Conservation (phyloP, 1,140 invertebrate species). For the Hirudo medicinalis region DNA sequence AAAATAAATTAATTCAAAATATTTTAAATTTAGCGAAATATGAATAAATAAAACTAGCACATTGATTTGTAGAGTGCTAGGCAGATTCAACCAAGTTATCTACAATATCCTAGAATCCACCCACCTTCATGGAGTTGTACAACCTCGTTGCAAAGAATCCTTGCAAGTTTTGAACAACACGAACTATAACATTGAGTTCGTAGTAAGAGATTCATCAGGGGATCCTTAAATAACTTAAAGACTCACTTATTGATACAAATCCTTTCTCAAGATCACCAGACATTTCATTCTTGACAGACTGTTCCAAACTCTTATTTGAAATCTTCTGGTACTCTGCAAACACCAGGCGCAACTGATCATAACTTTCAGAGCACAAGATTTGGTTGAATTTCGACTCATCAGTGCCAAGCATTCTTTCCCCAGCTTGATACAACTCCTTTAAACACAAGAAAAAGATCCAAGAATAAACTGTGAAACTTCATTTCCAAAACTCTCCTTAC, state of each 20-base stretch:
- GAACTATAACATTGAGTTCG: conserved; percentile 28
- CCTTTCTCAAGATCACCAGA: conserved; percentile 39
- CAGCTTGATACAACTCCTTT: conserved; percentile 38
- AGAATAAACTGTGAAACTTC: not conserved
- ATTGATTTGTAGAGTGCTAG: too few relatives aligned
- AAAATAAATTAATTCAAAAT: not conserved
- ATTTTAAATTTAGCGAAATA: too few relatives aligned
- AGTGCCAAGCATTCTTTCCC: conserved; percentile 44
- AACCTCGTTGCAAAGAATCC: conserved; percentile 39
- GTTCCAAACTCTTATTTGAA: conserved; percentile 33
- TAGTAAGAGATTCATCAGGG: not conserved
- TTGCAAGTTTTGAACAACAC: conserved; percentile 33
- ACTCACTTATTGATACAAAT: conserved; percentile 37
- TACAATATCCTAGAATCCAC: too few relatives aligned
- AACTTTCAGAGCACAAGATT: conserved; percentile 35
- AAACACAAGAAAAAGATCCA: not conserved
- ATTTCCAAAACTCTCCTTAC: not conserved
- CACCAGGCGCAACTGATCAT: conserved; percentile 35
- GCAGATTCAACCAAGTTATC: too few relatives aligned
- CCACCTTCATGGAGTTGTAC: conserved; percentile 40
- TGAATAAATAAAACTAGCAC: too few relatives aligned
- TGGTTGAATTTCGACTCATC: conserved; percentile 43
- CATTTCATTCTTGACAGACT: conserved; percentile 39
- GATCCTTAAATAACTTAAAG: not conserved
- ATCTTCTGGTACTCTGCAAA: conserved; percentile 37